Evolutionary conservation across 2,888 invertebrate species (phyloP).

Genomic region (Lasioglossum oenotherae): DNA sequence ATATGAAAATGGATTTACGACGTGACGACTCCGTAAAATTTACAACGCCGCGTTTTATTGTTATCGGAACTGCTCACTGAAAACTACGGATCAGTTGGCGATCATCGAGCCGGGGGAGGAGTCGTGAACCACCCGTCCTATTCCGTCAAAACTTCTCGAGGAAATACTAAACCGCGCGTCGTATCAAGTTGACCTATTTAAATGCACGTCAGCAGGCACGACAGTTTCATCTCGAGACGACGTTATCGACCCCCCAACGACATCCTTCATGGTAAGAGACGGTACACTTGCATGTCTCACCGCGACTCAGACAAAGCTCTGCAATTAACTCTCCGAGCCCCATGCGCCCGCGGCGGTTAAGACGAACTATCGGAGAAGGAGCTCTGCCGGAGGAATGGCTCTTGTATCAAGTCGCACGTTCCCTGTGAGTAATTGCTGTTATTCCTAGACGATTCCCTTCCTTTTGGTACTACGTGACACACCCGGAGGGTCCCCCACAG

Average conservation of each 20-base stretch:
- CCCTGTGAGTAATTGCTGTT: conserved; percentile 77
- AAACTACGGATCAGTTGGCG: not conserved
- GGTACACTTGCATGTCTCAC: conserved; percentile 76
- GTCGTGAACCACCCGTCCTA: not conserved
- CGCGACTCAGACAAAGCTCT: conserved; percentile 75
- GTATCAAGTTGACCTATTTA: conserved; percentile 66
- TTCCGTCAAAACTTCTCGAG: conserved; percentile 22
- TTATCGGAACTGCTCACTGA: not conserved
- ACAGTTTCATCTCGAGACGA: conserved; percentile 71
- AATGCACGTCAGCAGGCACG: conserved; percentile 67
- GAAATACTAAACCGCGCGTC: conserved; percentile 14
- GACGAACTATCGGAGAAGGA: conserved; percentile 71
- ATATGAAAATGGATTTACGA: not conserved
- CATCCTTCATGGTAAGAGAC: conserved; percentile 65
- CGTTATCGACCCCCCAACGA: conserved; percentile 70
- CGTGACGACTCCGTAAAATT: not conserved
- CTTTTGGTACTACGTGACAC: conserved; percentile 64
- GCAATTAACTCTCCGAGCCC: conserved; percentile 75
- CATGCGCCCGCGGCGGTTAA: conserved; percentile 74
- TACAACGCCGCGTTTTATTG: not conserved
- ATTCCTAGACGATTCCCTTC: conserved; percentile 73
- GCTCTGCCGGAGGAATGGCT: conserved; percentile 61
- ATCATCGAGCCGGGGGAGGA: not conserved
- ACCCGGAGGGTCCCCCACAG: conserved; percentile 62
- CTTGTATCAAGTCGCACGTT: conserved; percentile 75